Evolutionary conservation across 2,888 invertebrate species (phyloP).

Genomic region (Euplexia lucipara): DNA sequence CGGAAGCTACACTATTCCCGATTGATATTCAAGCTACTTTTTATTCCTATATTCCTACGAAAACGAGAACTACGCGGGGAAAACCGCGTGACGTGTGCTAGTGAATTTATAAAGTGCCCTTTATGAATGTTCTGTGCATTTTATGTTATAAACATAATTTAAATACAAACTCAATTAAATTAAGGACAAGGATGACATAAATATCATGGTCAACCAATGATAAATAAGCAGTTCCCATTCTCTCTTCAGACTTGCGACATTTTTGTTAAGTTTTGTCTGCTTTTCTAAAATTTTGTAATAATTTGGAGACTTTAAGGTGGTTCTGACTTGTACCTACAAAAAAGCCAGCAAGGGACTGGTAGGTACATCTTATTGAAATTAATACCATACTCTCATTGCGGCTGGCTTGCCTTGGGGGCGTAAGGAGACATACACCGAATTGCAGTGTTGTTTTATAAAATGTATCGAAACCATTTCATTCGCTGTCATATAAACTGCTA

Average conservation of each 20-base stretch:
- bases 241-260: neutral
- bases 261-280: neutral
- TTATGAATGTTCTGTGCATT: neutral
- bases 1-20: no score
- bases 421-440: slow-evolving; percentile 9
- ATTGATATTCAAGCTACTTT: no score
- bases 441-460: neutral
- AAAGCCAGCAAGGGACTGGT: neutral
- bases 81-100: no score
- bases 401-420: slow-evolving; percentile 21
- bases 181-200: slow-evolving; percentile 29
- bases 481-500: neutral
- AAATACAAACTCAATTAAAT: slow-evolving; percentile 15
- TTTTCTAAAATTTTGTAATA: neutral
- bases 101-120: no score
- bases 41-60: no score
- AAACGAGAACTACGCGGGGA: no score
- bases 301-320: slow-evolving; percentile 1
- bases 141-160: neutral
- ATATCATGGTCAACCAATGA: slow-evolving; percentile 28
- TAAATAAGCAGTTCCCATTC: slow-evolving; percentile 7
- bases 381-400: slow-evolving; percentile 19
- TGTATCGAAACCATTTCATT: neutral
- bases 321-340: neutral
- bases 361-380: slow-evolving; percentile 15